Evolutionary conservation across 2,888 invertebrate species (phyloP), one percentile per base, ranked within the genome.

Genomic region (Cerceris rybyensis): DNA sequence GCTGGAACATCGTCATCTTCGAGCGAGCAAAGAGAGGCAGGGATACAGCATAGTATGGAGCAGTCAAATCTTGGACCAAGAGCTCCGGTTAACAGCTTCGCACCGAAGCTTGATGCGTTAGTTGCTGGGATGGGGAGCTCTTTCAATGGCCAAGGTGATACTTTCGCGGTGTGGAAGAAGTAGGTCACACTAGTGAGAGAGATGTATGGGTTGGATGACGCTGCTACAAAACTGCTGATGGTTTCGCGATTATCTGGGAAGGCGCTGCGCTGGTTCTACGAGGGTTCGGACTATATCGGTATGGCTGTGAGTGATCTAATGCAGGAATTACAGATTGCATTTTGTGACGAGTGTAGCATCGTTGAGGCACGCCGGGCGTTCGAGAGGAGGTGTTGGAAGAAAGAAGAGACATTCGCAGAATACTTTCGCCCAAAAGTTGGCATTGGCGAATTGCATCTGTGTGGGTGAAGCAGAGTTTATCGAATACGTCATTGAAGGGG

Each of bases 181-280:
- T 68, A 68, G 63, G 58, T 71, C 17, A 41, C 50, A 28, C 60
- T 71, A 9, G 58, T 71, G 0, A 59, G 59, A 63, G 42, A 43
- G 42, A 41, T 63, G n/a, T 76, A 76, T 43, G 43, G 6, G 0
- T 50, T 76, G 5, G 42, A 55, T 6, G 67, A 76, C 1, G 46
- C 67, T 14, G 43, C 50, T n/a, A 64, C 71, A 16, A 76, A 71
- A 57, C 42, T 76, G 17, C 16, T 76, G 13, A 71, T 71, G 6
- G 70, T 55, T 2, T 46, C 52, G 61, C 61, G 70, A n/a, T 41
- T 75, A 5, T 67, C 60, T 50, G 58, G 58, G 1, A 59, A n/a
- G 49, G 71, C 75, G 6, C 49, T 64, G 41, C 67, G 63, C n/a
- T 76, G 71, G 71, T 71, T 76, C 11, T 58, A 76, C 49, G 71